Evolutionary conservation across 2,797 vertebrate species (phyloP).

Genomic region (Taeniopygia guttata): DNA sequence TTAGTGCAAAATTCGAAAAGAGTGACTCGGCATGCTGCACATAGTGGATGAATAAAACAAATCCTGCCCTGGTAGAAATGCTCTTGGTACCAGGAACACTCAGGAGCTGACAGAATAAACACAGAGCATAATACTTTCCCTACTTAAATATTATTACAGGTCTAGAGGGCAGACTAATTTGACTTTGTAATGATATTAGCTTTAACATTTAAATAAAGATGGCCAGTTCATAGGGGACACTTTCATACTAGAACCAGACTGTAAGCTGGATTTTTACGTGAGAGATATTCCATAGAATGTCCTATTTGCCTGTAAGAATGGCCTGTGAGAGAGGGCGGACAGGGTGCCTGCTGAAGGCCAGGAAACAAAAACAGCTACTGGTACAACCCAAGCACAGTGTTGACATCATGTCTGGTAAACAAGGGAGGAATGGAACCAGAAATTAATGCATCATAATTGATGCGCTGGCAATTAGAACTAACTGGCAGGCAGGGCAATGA

Average conservation of each 20-base stretch:
- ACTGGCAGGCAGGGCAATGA: not conserved
- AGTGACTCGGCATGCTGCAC: not conserved
- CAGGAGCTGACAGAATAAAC: not conserved
- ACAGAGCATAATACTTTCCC: not conserved
- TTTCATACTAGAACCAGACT: not conserved
- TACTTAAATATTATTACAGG: not conserved
- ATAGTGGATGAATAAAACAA: not conserved
- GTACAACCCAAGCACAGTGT: not conserved
- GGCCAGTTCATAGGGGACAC: not conserved
- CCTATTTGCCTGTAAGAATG: not conserved
- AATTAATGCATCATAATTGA: conserved; percentile 48
- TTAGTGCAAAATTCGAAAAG: not conserved
- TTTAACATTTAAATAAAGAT: not conserved
- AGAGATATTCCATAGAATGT: not conserved
- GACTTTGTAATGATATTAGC: not conserved
- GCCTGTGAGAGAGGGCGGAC: not conserved
- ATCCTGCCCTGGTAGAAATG: not conserved
- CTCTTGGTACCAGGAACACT: not conserved
- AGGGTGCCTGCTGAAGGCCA: not conserved
- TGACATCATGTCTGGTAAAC: conserved; percentile 53
- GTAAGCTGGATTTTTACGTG: not conserved
- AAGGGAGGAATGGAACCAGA: conserved; percentile 33
- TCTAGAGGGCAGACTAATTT: not conserved
- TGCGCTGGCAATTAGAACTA: conserved; percentile 25
- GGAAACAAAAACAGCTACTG: not conserved